Conservation (phyloP, 1,140 invertebrate species). For the Bombus consobrinus region DNA sequence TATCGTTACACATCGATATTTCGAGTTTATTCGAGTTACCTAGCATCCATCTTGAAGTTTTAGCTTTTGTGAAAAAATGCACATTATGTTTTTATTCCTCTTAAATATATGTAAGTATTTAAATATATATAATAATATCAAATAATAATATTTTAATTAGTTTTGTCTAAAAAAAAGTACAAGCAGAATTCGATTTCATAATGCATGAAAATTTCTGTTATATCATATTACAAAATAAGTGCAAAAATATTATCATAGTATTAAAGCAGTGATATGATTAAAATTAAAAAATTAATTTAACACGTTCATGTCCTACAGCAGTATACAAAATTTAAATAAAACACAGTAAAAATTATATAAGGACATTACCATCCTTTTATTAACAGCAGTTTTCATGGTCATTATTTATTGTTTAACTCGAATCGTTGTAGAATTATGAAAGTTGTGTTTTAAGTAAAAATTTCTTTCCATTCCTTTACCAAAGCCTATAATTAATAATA, state of each 20-base stretch:
- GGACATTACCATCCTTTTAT: background rate
- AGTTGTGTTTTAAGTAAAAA: background rate
- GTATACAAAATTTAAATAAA: background rate
- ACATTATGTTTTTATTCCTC: slow-evolving; percentile 26
- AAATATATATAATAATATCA: background rate
- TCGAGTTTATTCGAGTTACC: slow-evolving; percentile 46
- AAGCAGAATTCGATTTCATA: background rate
- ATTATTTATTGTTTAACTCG: background rate
- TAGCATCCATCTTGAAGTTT: slow-evolving; percentile 54
- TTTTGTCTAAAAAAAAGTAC: background rate
- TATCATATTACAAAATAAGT: slow-evolving; percentile 29
- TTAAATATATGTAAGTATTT: slow-evolving; percentile 9
- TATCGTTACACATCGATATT: slow-evolving; percentile 49
- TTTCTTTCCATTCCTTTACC: background rate
- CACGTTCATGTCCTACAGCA: too few relatives aligned
- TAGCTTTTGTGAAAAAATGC: slow-evolving; percentile 33
- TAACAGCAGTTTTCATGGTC: slow-evolving; percentile 9
- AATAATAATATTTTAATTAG: background rate
- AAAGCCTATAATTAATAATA: background rate
- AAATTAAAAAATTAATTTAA: slow-evolving; percentile 1
- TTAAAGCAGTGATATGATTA: background rate
- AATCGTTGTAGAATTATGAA: background rate
- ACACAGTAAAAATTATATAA: background rate
- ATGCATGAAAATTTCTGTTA: slow-evolving; percentile 13
- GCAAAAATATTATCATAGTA: background rate